These are phyloP conservation scores for Rhingia rostrata DNA, from an alignment of 2,888 invertebrate genomes.

Conservation along the genomic window DNA sequence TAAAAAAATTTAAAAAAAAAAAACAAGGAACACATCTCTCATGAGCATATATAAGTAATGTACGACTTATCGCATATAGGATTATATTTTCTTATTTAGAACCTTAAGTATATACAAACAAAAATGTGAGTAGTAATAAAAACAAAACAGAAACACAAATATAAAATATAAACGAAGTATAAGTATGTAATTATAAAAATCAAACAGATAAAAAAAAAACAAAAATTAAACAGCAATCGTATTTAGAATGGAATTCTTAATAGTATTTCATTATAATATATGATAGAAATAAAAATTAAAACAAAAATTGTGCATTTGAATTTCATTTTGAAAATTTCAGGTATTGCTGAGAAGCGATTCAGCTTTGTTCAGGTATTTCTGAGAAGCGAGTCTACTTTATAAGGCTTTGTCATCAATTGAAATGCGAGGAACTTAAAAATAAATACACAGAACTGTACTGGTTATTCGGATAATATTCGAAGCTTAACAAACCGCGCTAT, in stretches of 20 bases:
- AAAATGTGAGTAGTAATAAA: conserved; percentile 58
- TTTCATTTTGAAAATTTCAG: conserved; percentile 24
- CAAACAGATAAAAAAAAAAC: conserved; percentile 32
- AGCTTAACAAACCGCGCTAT: no score
- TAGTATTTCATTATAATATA: conserved; percentile 66
- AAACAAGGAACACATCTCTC: conserved; percentile 68
- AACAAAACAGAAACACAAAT: conserved; percentile 23
- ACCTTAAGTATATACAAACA: conserved; percentile 56
- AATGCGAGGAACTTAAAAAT: no score
- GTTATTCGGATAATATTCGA: no score
- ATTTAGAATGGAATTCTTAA: conserved; percentile 63
- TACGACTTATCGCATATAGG: conserved; percentile 74
- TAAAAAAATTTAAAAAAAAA: conserved; percentile 28
- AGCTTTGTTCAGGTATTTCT: no score
- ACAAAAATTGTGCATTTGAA: conserved; percentile 24
- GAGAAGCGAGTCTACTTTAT: no score
- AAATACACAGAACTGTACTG: no score
- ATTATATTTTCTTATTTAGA: conserved; percentile 74
- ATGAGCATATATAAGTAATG: conserved; percentile 62
- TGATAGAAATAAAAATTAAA: conserved; percentile 65
- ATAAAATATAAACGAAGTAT: conserved; percentile 56
- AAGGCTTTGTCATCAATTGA: no score
- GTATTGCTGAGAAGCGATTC: background rate
- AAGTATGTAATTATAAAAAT: conserved; percentile 30
- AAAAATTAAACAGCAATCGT: conserved; percentile 63